phyloP scores from a whole-genome alignment of 2,113 vertebrate genomes.

The western clawed frog (Xenopus tropicalis) region UCB_Xtro_10.0 CM004445.2:91879501-91880000 shows the following conservation, averaged over 20 bases:
- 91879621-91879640: too few species aligned
- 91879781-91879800: slow-evolving; percentile 80
- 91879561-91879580: too few species aligned
- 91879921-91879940: slow-evolving; percentile 73
- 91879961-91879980: slow-evolving; percentile 84
- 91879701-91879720: slow-evolving; percentile 69
- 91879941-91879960: slow-evolving; percentile 77
- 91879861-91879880: too few species aligned
- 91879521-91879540: too few species aligned
- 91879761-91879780: slow-evolving; percentile 73
- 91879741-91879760: slow-evolving; percentile 75
- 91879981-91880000: slow-evolving; percentile 83
- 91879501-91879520: too few species aligned
- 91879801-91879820: slow-evolving; percentile 76
- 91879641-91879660: too few species aligned
- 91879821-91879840: slow-evolving; percentile 47
- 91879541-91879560: too few species aligned
- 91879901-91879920: slow-evolving; percentile 61
- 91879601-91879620: too few species aligned
- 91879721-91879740: slow-evolving; percentile 76
- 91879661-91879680: slow-evolving; percentile 73
- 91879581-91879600: too few species aligned
- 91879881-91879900: too few species aligned
- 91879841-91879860: too few species aligned
- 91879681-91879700: slow-evolving; percentile 70